Percentiles rank a stretch among this genome's conserved stretches.
These are phyloP conservation scores for Carcinoscorpius rotundicauda DNA, from an alignment of 1,140 invertebrate species.

Conservation along the genomic window DNA sequence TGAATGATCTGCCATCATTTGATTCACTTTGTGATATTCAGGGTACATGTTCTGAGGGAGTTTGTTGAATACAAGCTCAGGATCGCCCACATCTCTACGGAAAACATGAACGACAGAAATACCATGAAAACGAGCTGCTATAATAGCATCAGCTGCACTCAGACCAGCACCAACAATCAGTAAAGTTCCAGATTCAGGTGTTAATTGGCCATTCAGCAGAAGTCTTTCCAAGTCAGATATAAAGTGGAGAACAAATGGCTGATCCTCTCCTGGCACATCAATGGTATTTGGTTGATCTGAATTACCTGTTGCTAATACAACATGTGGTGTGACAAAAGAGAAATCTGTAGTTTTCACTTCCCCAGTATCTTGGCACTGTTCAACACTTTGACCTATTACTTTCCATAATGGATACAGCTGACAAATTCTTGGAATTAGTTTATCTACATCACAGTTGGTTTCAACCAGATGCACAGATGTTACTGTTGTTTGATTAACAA, in stretches of 20 bases:
- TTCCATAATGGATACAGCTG: not conserved
- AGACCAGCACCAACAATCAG: slow-evolving; percentile 62
- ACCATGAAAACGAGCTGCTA: slow-evolving; percentile 48
- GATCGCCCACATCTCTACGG: slow-evolving; percentile 43
- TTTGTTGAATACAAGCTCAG: slow-evolving; percentile 47
- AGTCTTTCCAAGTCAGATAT: slow-evolving; percentile 48
- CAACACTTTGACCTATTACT: not conserved
- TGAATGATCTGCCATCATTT: slow-evolving; percentile 49
- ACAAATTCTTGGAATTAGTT: too few species aligned
- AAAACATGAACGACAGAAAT: slow-evolving; percentile 61
- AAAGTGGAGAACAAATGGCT: slow-evolving; percentile 43
- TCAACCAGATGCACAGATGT: slow-evolving; percentile 35
- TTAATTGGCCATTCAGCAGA: slow-evolving; percentile 27
- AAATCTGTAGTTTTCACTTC: slow-evolving; percentile 28
- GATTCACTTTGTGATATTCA: slow-evolving; percentile 70
- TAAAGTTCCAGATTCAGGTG: slow-evolving; percentile 24
- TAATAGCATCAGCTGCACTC: slow-evolving; percentile 76
- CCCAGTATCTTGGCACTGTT: not conserved
- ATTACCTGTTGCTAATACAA: slow-evolving; percentile 65
- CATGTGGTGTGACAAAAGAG: slow-evolving; percentile 37
- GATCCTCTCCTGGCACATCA: slow-evolving; percentile 46
- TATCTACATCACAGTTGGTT: not conserved
- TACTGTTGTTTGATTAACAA: slow-evolving; percentile 47
- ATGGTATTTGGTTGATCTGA: slow-evolving; percentile 61
- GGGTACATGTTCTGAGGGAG: slow-evolving; percentile 66